Base-by-base conservation (phyloP, 2,888 invertebrate species). In the Mesorhabditis spiculigera region DNA sequence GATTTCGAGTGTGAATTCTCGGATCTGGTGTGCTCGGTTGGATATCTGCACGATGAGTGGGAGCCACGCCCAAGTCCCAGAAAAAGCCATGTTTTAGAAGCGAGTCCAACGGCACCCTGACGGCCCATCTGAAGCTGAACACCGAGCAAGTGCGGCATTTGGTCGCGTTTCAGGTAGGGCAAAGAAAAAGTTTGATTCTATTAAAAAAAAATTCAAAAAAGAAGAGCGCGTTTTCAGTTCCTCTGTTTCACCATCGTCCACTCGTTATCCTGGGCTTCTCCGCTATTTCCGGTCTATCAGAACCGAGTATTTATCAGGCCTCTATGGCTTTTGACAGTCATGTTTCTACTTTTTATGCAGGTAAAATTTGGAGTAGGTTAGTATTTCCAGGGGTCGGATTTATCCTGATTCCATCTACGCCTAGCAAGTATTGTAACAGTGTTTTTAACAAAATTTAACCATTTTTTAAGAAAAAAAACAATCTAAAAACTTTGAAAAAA, bases 1-100 rank as follows among this genome's bases (percentile, higher is more conserved):
- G 75, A 75, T 41, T 8, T 77, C 44, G 69, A 74, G 68, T 77
- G 77, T 63, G 67, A 73, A 5, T 77, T 74, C 45, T 75, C 77
- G 10, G 77, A 77, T 64, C 73, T 74, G 41, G 74, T 73, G 13
- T 77, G 77, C 61, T 67, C 71, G 10, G 73, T 77, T 45, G 28
- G 28, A 28, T 28, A 28, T 28, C 28, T 28, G 28, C 28, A 28
- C 28, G 28, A 28, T 28, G 28, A 28, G 28, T 28, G 28, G 28
- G 28, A 28, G 28, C 28, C 28, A 28, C 28, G 28, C 28, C 28
- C 28, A 28, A 28, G 28, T 28, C 28, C 28, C 28, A 28, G 28
- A 28, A 28, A 28, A 28, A 28, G 28, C 28, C 28, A 28, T 28
- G 28, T 28, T 28, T 28, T 28, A 28, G 28, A 28, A 28, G 28